Base-by-base conservation (phyloP, 2,113 vertebrate genomes). In the Dinomys branickii region DNA sequence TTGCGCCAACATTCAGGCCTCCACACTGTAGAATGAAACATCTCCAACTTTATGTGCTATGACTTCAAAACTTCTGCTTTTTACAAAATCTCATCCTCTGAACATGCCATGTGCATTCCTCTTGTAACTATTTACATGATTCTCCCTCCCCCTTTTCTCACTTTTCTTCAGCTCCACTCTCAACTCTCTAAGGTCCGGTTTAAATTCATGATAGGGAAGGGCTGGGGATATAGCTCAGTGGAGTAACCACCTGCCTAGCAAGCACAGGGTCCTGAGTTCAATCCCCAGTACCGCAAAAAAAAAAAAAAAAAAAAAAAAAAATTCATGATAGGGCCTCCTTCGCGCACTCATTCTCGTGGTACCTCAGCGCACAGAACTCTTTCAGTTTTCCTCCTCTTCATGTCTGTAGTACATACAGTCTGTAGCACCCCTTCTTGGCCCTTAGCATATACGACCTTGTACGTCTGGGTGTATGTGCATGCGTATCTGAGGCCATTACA, bases 1-100 rank as follows among this genome's bases (percentile, higher is more conserved):
- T 75, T 77, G 38, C 16, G 50, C 54, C 80, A 93, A 47, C n/a
- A 54, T 77, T 85, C 38, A 94, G 61, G 38, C 35, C 56, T 91
- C 84, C 73, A 83, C 7, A 54, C 35, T 47, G 12, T 28, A 92
- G 54, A 86, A 44, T 83, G 82, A 96, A 82, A 71, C 20, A 81
- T 78, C 58, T 65, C 67, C 24, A 85, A 80, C 28, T 20, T 93
- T 24, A 73, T 1, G 13, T 82, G 52, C 77, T 92, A 2, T 52
- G 54, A 63, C 61, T 94, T 91, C 63, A 16, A 88, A 91, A 86
- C 38, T 44, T 90, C 58, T 82, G 54, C 63, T 90, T 94, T 56
- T 71, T 59, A 63, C 19, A 90, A 67, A 67, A 30, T 50, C 78
- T 93, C 59, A 33, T 63, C 16, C 50, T 88, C 59, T 85, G 19